phyloP scores from a whole-genome alignment of 2,888 invertebrate genomes.

The Lasius platythorax region DNA sequence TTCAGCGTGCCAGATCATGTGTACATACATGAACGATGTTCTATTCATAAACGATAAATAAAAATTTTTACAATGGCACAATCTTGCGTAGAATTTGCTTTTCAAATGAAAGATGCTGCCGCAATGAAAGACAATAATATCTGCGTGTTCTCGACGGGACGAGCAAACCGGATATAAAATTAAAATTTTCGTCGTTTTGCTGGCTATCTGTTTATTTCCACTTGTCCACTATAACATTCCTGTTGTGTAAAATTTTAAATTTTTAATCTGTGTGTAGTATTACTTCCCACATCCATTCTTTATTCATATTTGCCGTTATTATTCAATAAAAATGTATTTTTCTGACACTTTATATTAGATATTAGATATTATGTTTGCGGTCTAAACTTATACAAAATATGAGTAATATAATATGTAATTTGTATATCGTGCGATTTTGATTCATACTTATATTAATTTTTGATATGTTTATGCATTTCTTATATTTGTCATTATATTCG shows the following conservation, averaged over 20 bases:
- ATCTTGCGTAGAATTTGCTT: slow-evolving; percentile 13
- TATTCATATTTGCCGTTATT: background rate
- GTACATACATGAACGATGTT: background rate
- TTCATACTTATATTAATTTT: too few species aligned
- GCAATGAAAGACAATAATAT: background rate
- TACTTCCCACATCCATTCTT: background rate
- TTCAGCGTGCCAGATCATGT: background rate
- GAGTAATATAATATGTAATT: background rate
- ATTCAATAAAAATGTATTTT: background rate
- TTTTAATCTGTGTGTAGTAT: background rate
- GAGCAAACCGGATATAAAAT: background rate
- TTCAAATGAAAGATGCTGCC: slow-evolving; percentile 6
- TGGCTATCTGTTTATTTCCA: background rate
- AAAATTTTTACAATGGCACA: background rate
- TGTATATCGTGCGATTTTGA: too few species aligned
- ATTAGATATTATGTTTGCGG: background rate
- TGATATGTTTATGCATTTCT: too few species aligned
- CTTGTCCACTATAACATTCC: background rate
- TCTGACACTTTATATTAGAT: background rate
- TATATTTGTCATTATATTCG: too few species aligned
- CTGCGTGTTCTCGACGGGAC: background rate
- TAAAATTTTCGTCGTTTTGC: background rate
- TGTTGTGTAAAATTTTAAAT: background rate
- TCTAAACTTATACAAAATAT: background rate
- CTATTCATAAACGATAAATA: background rate